Conservation (phyloP, 2,113 vertebrate genomes). For the Calyptomena viridis region DNA sequence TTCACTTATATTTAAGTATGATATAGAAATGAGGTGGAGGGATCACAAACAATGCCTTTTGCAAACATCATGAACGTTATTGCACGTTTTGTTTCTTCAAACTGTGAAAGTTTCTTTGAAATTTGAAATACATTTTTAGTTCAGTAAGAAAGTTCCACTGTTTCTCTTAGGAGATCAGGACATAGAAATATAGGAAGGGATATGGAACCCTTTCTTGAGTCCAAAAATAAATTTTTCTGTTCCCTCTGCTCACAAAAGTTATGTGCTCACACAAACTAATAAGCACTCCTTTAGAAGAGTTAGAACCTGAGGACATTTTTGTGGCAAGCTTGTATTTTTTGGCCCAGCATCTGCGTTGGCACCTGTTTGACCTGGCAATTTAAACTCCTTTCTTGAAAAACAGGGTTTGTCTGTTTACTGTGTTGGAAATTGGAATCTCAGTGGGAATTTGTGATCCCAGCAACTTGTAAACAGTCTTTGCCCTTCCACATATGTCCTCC, state of each 20-base stretch:
- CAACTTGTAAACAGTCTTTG: neutral
- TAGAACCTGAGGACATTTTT: neutral
- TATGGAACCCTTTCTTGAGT: neutral
- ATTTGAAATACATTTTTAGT: neutral
- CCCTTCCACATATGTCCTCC: neutral
- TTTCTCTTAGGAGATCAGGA: neutral
- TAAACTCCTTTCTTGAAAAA: neutral
- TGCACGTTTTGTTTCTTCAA: neutral
- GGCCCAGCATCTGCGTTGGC: neutral
- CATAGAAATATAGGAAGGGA: neutral
- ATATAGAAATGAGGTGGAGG: neutral
- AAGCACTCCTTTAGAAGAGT: neutral
- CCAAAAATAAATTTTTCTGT: neutral
- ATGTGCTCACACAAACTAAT: neutral
- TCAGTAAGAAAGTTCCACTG: neutral
- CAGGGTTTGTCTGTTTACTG: neutral
- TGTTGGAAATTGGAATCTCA: neutral
- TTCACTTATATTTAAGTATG: neutral
- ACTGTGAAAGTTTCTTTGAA: neutral
- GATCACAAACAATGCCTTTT: neutral
- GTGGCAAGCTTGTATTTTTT: neutral
- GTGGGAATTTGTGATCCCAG: neutral
- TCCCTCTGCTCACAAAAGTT: neutral
- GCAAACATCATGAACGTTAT: neutral
- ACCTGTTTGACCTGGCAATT: neutral